Percentiles rank a stretch among this genome's conserved stretches.
Evolutionary conservation across 2,888 invertebrate genomes (phyloP).

Genomic region (Cyrtodaria siliqua): DNA sequence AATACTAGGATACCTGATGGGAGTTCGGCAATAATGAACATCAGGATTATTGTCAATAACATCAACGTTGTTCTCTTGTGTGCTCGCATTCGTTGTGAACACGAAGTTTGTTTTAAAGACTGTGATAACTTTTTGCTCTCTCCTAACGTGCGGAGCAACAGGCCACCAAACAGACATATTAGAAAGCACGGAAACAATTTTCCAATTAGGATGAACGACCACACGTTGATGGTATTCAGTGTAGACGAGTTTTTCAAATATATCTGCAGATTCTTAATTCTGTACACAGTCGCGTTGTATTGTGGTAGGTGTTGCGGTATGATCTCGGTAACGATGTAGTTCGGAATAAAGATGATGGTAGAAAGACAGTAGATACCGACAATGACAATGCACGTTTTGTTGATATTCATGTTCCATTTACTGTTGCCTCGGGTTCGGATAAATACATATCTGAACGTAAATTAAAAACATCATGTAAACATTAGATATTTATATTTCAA

Average conservation of each 20-base stretch:
- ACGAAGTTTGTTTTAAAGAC: constrained; percentile 70
- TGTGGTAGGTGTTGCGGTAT: constrained; percentile 26
- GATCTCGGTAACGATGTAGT: constrained; percentile 72
- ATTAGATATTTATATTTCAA: too few species aligned
- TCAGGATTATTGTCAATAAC: constrained; percentile 90
- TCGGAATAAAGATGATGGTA: constrained; percentile 77
- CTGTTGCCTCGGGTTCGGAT: constrained; percentile 66
- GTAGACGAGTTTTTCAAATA: constrained; percentile 45
- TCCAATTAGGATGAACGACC: constrained; percentile 96
- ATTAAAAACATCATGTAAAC: too few species aligned
- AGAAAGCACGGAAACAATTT: constrained; percentile 96
- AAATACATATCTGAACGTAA: constrained; percentile 67
- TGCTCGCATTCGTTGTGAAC: constrained; percentile 69
- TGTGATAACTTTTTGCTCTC: constrained; percentile 72
- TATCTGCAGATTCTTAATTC: constrained; percentile 57
- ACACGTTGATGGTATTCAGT: constrained; percentile 89
- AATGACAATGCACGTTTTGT: constrained; percentile 88
- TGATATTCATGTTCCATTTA: constrained; percentile 50
- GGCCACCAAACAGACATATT: constrained; percentile 90
- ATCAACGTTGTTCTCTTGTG: constrained; percentile 93
- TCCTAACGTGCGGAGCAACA: constrained; percentile 85
- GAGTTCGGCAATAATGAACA: constrained; percentile 95
- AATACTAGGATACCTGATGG: constrained; percentile 93
- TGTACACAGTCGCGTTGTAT: constrained; percentile 56
- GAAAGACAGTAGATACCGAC: constrained; percentile 85